A percentile compares a stretch with the other conserved stretches of the same genome.
phyloP scores from a whole-genome alignment of 2,888 invertebrate genomes.

The Pheosia tremula region DNA sequence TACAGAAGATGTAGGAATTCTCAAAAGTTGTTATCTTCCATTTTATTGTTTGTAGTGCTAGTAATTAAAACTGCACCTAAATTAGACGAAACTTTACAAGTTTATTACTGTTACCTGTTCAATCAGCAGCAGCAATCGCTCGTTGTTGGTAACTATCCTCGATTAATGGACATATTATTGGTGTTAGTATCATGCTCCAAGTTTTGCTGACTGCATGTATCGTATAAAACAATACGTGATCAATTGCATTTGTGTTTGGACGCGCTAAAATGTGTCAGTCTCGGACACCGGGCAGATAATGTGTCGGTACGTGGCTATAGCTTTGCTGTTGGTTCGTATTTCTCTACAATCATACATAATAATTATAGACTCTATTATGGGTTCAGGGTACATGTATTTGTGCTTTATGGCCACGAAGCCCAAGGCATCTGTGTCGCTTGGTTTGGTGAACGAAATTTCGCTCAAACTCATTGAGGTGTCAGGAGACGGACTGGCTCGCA shows the following conservation, averaged over 20 bases:
- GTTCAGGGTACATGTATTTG: neutral
- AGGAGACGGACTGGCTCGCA: too few species aligned
- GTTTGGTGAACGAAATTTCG: too few species aligned
- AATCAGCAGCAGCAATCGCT: neutral
- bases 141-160: neutral
- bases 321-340: conserved; percentile 57
- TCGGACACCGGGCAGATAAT: conserved; percentile 50
- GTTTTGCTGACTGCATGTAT: neutral
- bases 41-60: too few species aligned
- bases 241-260: conserved; percentile 31
- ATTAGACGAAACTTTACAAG: too few species aligned
- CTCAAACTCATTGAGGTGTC: too few species aligned
- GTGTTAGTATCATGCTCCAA: neutral
- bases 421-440: too few species aligned
- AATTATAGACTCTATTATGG: neutral
- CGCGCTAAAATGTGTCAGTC: conserved; percentile 58
- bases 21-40: too few species aligned
- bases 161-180: conserved; percentile 1
- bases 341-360: conserved; percentile 10
- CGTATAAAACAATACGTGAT: conserved; percentile 51
- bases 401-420: neutral
- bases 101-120: too few species aligned
- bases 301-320: conserved; percentile 64
- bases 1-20: too few species aligned
- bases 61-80: too few species aligned